Base-by-base conservation (phyloP, 2,888 invertebrate genomes). In the Xestia c-nigrum region DNA sequence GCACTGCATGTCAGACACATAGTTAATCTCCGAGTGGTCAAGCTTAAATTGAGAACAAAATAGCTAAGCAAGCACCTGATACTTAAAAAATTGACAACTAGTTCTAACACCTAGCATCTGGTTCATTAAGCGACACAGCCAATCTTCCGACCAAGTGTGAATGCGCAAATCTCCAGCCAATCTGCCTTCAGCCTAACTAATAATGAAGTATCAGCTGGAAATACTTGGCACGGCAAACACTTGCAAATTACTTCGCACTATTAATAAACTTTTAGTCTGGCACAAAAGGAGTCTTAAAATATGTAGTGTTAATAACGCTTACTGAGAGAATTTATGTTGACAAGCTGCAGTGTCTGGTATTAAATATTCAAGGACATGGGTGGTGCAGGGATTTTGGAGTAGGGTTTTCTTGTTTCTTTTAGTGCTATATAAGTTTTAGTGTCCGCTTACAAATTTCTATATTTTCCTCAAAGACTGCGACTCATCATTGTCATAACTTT, bases 251-350 rank as follows among this genome's bases (percentile, higher is more conserved):
- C 74, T 68, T 47, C 59, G 46, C 66, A 70, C 84, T 72, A 80
- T 84, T 84, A 84, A 75, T 83, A 75, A 72, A 84, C 80, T 80
- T 84, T 69, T 59, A 40, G 52, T 43, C 52, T 70, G 6, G n/a
- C 66, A 70, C 68, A 80, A 84, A 67, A 84, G 70, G 69, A 72
- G 61, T 59, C 61, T 74, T 83, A 70, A 83, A 74, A 84, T 80
- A 83, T 79, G 59, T 79, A 72, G 57, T 79, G 80, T 63, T 79
- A 79, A 75, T 73, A 80, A 84, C 24, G 67, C n/a, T 72, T 68
- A 24, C 63, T 55, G 31, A 38, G 66, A 50, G 31, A 83, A 83
- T 83, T 55, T 75, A 79, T 79, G 57, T 59, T 52, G 69, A 59
- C 69, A 64, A n/a, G 21, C 47, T 74, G 66, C 74, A 71, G 63